Base-by-base conservation (phyloP, 2,113 vertebrate species). In the Bambusicola thoracicus region DNA sequence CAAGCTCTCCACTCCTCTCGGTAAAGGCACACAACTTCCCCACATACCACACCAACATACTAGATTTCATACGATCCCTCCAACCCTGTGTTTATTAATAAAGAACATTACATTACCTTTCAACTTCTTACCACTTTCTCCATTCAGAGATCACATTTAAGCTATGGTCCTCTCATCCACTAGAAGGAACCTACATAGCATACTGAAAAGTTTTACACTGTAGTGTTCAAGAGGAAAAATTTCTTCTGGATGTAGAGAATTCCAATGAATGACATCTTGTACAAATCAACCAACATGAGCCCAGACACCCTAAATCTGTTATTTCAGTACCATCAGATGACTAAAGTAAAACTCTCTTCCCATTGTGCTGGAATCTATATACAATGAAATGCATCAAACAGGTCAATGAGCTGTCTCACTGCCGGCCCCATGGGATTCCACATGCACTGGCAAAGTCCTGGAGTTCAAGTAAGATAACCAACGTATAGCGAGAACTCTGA, bases 401-500 rank as follows among this genome's bases (percentile, higher is more conserved):
- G 43, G 21, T 20, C 41, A 21, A 27, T 8, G 24, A 92, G 6
- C 55, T 48, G 12, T 11, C 22, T 68, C 15, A 12, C 43, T 84
- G 49, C 34, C 66, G 25, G 40, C 44, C 44, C 61, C 29, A n/a
- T 2, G 3, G 41, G 22, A 40, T 51, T 63, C 62, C 36, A 34
- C 41, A 75, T 1, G 40, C 4, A 44, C 48, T 4, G 5, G 13
- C 19, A 27, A 70, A 72, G n/a, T 13, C 41, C 49, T 44, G 9
- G 5, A 85, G 34, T 13, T 73, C 29, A 62, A 59, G 7, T 8
- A 43, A 34, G 8, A 63, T 0, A 0, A 56, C 20, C 24, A 81
- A 55, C 20, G 55, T n/a, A 4, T 0, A 49, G 32, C 10, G 55
- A 44, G 17, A 76, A 63, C 5, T 18, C 49, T 2, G 2, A 63